A percentile compares a stretch with the other conserved stretches of the same genome.
Conservation (phyloP, 2,113 vertebrate genomes). For the Nanger granti region DNA sequence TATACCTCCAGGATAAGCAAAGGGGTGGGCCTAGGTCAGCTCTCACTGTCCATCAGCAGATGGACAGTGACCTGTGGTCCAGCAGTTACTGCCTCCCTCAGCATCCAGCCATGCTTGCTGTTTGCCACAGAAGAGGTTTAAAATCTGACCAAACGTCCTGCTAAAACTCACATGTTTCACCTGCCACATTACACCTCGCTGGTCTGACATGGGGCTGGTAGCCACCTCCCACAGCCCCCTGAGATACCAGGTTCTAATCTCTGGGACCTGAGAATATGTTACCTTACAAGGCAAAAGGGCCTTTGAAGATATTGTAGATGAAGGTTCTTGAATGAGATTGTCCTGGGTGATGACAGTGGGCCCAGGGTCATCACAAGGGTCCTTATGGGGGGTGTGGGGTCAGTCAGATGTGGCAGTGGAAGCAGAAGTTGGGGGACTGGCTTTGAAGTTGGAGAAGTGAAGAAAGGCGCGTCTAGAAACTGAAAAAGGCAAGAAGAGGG, state of each 20-base stretch:
- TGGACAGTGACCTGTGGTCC: neutral
- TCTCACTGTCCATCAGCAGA: neutral
- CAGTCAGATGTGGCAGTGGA: neutral
- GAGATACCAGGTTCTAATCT: neutral
- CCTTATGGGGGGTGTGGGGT: neutral
- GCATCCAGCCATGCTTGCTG: no score
- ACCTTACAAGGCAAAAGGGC: neutral
- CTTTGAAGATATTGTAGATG: neutral
- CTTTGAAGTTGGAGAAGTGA: neutral
- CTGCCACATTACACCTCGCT: accelerated
- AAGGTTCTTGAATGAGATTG: neutral
- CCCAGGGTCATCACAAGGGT: neutral
- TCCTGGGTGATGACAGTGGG: neutral
- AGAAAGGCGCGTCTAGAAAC: neutral
- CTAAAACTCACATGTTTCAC: neutral
- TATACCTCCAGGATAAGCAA: neutral
- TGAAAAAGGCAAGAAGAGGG: no score
- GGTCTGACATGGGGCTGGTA: neutral
- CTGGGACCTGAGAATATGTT: neutral
- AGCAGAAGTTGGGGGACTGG: neutral
- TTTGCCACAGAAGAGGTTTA: neutral
- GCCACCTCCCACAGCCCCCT: neutral
- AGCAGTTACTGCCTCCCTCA: neutral
- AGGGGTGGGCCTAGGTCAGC: neutral
- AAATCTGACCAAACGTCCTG: neutral